Conservation (phyloP, 2,888 invertebrate genomes). For the Itoplectis maculator region DNA sequence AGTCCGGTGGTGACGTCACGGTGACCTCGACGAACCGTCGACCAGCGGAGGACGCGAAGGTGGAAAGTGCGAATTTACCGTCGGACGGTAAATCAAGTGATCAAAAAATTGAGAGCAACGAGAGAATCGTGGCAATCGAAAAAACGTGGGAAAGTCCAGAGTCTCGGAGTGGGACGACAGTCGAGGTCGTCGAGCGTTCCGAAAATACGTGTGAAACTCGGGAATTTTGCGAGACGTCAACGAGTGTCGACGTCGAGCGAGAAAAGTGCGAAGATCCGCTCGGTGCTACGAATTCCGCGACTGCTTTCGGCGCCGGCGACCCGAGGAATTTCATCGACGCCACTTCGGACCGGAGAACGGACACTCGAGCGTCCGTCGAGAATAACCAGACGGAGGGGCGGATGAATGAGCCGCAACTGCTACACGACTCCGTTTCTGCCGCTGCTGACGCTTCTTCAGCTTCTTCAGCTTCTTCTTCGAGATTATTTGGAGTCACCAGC, state of each 20-base stretch:
- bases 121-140: constrained; percentile 33
- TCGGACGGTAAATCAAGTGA: constrained; percentile 20
- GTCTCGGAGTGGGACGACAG: not conserved
- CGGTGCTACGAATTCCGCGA: constrained; percentile 25
- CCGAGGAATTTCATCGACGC: constrained; percentile 51
- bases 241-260: constrained; percentile 17
- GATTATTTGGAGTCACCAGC: constrained; percentile 56
- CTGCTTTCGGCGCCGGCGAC: constrained; percentile 14
- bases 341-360: constrained; percentile 39
- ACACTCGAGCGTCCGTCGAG: constrained; percentile 64
- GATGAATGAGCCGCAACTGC: constrained; percentile 46
- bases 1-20: too few relatives aligned
- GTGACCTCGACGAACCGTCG: constrained; percentile 30
- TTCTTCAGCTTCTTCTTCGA: constrained; percentile 40
- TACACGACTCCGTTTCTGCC: constrained; percentile 33
- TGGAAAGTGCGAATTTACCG: constrained; percentile 35
- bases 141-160: constrained; percentile 6
- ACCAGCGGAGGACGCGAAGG: constrained; percentile 20
- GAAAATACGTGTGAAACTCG: constrained; percentile 48
- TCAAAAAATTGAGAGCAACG: constrained; percentile 1
- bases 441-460: constrained; percentile 21
- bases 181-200: not conserved
- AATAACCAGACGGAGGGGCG: constrained; percentile 66
- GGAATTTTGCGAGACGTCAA: constrained; percentile 44
- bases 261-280: constrained; percentile 34